phyloP scores from a whole-genome alignment of 64 coral and sea anemone genomes.

The Montipora cactus region DNA sequence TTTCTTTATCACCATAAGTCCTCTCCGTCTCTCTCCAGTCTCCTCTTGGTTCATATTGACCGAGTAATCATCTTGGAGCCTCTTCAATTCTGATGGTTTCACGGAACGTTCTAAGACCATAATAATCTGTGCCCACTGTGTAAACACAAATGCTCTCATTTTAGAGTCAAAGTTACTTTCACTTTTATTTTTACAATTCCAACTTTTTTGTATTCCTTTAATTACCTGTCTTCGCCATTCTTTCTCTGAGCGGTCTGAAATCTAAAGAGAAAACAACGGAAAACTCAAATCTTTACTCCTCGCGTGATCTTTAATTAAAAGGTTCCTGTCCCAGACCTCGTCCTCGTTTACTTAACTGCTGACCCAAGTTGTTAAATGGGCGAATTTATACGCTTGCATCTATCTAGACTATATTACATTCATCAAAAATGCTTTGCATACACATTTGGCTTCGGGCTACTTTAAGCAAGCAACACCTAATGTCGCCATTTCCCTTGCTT shows the following conservation, averaged over 20 bases:
- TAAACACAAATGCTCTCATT: neutral
- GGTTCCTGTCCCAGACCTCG: no score
- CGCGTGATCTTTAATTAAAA: no score
- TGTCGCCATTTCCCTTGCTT: neutral
- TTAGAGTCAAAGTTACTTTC: neutral
- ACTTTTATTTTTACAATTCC: neutral
- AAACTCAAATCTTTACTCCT: neutral
- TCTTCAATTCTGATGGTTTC: constrained; percentile 61
- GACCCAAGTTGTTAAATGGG: no score
- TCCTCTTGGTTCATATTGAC: constrained; percentile 61
- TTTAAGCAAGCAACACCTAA: no score
- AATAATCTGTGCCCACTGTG: constrained; percentile 92
- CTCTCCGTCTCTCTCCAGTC: constrained; percentile 53
- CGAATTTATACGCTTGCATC: no score
- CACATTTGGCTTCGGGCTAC: no score
- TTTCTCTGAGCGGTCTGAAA: constrained; percentile 91
- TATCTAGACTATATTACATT: no score
- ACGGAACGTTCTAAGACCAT: constrained; percentile 83
- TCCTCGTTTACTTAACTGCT: no score
- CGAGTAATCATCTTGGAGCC: constrained; percentile 85
- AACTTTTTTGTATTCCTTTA: neutral
- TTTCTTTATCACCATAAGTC: constrained; percentile 92
- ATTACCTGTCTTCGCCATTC: constrained; percentile 96
- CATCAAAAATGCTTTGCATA: no score
- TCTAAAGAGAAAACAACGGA: constrained; percentile 24